Conservation (phyloP, 1,140 invertebrate genomes). For the Pemphigus obesinymphae region DNA sequence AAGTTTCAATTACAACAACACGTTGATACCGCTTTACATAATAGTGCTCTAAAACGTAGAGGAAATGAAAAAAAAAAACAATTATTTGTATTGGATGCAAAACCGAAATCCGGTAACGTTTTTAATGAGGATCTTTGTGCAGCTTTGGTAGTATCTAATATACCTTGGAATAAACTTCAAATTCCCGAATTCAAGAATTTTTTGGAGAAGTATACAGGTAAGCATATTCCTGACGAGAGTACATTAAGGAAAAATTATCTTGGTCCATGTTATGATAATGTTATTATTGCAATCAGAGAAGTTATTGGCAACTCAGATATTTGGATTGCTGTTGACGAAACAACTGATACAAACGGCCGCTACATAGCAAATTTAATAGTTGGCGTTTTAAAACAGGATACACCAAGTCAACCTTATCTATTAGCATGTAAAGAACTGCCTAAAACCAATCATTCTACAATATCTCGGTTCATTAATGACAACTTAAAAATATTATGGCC, state of each 20-base stretch:
- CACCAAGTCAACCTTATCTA: conserved; percentile 1
- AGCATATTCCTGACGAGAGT: too few species aligned
- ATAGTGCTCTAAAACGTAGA: neutral
- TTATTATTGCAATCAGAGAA: neutral
- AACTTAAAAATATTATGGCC: conserved; percentile 18
- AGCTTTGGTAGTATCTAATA: neutral
- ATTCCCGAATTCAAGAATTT: neutral
- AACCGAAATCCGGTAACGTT: neutral
- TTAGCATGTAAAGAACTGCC: conserved; percentile 9
- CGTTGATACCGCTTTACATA: neutral
- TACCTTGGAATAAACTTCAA: neutral
- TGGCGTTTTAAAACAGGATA: conserved; percentile 2
- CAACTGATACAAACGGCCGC: neutral
- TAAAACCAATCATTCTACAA: neutral
- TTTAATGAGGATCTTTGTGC: conserved; percentile 1
- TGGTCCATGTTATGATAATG: neutral
- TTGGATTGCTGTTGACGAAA: neutral
- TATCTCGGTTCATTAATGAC: neutral
- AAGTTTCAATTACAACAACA: neutral
- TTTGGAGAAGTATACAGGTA: neutral
- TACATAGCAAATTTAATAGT: neutral
- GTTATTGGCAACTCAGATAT: neutral
- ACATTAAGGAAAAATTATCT: too few species aligned
- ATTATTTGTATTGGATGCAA: conserved; percentile 3
- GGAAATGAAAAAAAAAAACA: neutral